Evolutionary conservation across 2,113 vertebrate species (phyloP).

Genomic region (Paramormyrops kingsleyae): DNA sequence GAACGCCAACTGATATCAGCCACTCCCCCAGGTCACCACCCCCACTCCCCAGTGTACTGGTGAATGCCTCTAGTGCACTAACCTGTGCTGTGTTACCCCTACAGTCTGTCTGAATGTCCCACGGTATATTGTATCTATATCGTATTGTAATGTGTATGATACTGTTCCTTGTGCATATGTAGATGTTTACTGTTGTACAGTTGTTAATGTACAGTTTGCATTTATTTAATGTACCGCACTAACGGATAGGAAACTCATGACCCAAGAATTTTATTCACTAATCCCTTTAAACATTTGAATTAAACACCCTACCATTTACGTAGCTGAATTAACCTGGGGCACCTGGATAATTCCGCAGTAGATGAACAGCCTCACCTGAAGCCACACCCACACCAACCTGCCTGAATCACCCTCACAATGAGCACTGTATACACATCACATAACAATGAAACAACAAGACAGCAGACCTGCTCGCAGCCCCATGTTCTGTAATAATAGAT

Average conservation of each 20-base stretch:
- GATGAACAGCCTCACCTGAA: neutral
- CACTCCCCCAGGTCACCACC: neutral
- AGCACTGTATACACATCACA: neutral
- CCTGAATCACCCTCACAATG: neutral
- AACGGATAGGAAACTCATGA: neutral
- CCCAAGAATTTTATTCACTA: neutral
- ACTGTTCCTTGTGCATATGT: neutral
- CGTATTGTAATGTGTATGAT: neutral
- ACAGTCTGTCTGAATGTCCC: neutral
- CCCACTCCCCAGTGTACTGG: neutral
- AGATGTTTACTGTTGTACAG: neutral
- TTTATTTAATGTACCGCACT: neutral
- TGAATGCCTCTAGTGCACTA: neutral
- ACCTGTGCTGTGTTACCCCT: neutral
- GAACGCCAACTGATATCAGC: neutral
- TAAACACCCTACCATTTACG: neutral
- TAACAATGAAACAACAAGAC: neutral
- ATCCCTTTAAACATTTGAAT: neutral
- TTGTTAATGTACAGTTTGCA: neutral
- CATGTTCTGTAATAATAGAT: neutral
- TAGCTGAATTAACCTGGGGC: neutral
- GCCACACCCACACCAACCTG: neutral
- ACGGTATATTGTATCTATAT: neutral
- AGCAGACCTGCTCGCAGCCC: neutral
- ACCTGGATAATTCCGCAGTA: neutral